Evolutionary conservation across 2,888 invertebrate genomes (phyloP), one percentile per base, ranked within the genome.

Genomic region (Lutraria lutraria): DNA sequence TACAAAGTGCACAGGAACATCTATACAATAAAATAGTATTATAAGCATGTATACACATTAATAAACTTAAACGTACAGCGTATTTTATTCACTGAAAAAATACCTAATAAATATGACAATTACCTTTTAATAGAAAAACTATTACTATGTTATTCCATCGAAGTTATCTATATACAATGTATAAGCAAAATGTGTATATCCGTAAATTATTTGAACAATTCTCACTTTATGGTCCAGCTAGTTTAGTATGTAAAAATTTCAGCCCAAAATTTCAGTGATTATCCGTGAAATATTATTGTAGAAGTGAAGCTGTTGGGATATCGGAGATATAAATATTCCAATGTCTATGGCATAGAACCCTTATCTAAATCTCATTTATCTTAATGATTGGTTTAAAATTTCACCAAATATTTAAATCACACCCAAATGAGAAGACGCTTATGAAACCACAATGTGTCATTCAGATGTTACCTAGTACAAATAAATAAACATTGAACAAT

Each of bases 401-500:
- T 60, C 21, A 6, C n/a, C 6, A 60, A 68, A 68, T 68, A 25
- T 68, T 68, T 25, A 25, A 68, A 68, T 68, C n/a, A 25, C 25
- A 25, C 34, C 34, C 12, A 34, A 2, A 10, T 21, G 16, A 6
- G 79, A 79, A 31, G 19, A 79, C 79, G 79, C 79, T 34, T 34
- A 34, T 79, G 43, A 25, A 21, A 31, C n/a, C 52, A 21, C 43
- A 31, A 6, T 52, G 6, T n/a, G 10, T 25, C 25, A 25, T 12
- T 25, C n/a, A 68, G 21, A 43, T 10, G 31, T 16, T 34, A 31
- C 6, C 8, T 21, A n/a, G 79, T 79, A 10, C 79, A 52, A 72
- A 83, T 83, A n/a, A 72, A 72, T 16, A 68, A 68, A 68, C n/a
- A 10, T n/a, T 68, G n/a, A 68, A 68, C 25, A 68, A 12, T 25